Evolutionary conservation across 1,140 invertebrate species (phyloP).

Genomic region (Drosophila nebulosa): DNA sequence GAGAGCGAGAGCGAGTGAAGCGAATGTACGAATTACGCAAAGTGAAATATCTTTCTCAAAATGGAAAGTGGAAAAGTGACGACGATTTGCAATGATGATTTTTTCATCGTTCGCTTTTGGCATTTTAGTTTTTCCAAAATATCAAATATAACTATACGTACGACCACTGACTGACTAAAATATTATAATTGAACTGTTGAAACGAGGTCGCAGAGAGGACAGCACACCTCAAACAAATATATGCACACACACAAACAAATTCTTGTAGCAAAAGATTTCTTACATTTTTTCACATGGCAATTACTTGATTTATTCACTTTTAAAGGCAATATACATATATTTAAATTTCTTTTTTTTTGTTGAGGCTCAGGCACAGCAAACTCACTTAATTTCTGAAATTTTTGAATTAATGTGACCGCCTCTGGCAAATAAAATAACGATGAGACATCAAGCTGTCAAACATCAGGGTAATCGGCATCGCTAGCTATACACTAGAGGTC

Average conservation of each 20-base stretch:
- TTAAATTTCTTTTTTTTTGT: slow-evolving; percentile 13
- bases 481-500: not conserved
- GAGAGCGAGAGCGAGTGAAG: slow-evolving; percentile 26
- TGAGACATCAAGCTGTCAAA: too few species aligned
- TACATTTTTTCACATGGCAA: slow-evolving; percentile 43
- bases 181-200: slow-evolving; percentile 6
- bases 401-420: slow-evolving; percentile 20
- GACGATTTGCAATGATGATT: slow-evolving; percentile 37
- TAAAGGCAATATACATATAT: slow-evolving; percentile 21
- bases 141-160: slow-evolving; percentile 13
- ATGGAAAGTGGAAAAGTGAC: slow-evolving; percentile 78
- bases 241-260: slow-evolving; percentile 10
- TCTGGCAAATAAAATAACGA: not conserved
- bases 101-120: slow-evolving; percentile 6
- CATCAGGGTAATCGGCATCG: not conserved
- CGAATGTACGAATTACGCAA: slow-evolving; percentile 77
- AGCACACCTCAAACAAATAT: slow-evolving; percentile 9
- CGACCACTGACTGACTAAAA: not conserved
- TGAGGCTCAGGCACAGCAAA: not conserved
- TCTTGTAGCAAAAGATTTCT: slow-evolving; percentile 12
- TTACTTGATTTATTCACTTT: slow-evolving; percentile 45
- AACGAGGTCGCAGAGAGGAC: not conserved
- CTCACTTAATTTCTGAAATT: slow-evolving; percentile 1
- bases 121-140: slow-evolving; percentile 1
- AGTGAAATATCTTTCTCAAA: slow-evolving; percentile 80